phyloP scores from a whole-genome alignment of 2,797 vertebrate genomes.

The Cirrhinus molitorella region DNA sequence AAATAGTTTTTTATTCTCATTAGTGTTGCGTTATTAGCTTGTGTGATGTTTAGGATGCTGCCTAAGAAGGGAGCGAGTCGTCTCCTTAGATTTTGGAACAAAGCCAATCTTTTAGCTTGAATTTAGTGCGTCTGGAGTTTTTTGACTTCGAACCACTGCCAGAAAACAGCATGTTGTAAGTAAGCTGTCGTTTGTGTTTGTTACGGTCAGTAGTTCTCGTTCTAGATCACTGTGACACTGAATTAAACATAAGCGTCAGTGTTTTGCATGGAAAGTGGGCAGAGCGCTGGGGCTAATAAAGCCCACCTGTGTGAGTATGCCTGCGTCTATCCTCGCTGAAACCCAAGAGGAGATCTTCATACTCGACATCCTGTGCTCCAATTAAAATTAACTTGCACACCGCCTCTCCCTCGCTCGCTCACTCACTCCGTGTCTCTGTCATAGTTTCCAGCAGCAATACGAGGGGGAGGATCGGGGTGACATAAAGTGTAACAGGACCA shows the following conservation, averaged over 20 bases:
- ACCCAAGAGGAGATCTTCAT: slow-evolving; percentile 56
- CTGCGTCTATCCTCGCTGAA: slow-evolving; percentile 52
- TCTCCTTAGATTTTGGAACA: slow-evolving; percentile 38
- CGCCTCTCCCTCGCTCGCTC: slow-evolving; percentile 31
- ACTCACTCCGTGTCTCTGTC: slow-evolving; percentile 69
- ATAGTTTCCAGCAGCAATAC: slow-evolving; percentile 78
- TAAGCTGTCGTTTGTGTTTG: not conserved
- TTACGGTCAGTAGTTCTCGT: slow-evolving; percentile 5
- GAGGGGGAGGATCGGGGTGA: slow-evolving; percentile 65
- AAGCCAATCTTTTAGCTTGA: slow-evolving; percentile 28
- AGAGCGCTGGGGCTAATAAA: slow-evolving; percentile 50
- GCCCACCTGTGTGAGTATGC: slow-evolving; percentile 57
- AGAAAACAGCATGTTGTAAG: not conserved
- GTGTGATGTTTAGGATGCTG: not conserved
- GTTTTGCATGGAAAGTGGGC: slow-evolving; percentile 22
- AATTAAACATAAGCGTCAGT: slow-evolving; percentile 33
- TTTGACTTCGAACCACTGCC: not conserved
- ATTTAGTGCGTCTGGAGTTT: slow-evolving; percentile 10
- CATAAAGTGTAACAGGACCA: slow-evolving; percentile 75
- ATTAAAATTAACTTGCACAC: slow-evolving; percentile 60
- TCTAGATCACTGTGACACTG: slow-evolving; percentile 15
- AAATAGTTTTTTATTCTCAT: too few species aligned
- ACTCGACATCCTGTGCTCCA: slow-evolving; percentile 61
- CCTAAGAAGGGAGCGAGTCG: not conserved
- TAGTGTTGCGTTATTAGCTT: too few species aligned